Evolutionary conservation across 64 coral and sea anemone genomes (phyloP).

Genomic region (Porites lutea): DNA sequence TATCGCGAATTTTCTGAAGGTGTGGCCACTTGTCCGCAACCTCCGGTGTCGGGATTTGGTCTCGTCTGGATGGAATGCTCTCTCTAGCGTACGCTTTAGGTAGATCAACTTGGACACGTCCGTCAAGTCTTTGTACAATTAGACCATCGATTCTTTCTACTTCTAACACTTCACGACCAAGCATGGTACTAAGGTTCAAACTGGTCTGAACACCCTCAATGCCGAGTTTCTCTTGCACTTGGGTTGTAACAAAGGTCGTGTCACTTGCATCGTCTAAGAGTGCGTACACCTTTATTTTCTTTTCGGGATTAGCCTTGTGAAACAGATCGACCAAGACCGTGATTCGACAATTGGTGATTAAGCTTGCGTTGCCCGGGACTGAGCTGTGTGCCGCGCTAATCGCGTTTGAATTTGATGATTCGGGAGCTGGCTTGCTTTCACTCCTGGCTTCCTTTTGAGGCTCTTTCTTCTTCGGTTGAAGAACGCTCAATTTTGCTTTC

Average conservation of each 20-base stretch:
- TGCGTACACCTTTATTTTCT: too few species aligned
- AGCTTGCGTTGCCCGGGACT: too few species aligned
- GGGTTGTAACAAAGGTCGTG: too few species aligned
- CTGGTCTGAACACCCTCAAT: too few species aligned
- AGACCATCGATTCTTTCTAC: conserved; percentile 53
- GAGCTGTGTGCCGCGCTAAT: neutral
- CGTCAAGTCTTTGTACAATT: conserved; percentile 42
- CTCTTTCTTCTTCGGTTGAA: neutral
- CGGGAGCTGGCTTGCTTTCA: neutral
- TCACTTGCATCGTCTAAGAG: too few species aligned
- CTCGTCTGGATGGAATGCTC: conserved; percentile 55
- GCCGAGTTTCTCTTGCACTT: too few species aligned
- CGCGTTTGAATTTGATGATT: neutral
- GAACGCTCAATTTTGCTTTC: too few species aligned
- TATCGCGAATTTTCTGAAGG: neutral
- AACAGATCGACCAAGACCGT: too few species aligned
- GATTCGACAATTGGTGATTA: too few species aligned
- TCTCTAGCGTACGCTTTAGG: conserved; percentile 46
- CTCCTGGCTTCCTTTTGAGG: neutral
- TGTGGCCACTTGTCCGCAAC: neutral
- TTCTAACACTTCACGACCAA: too few species aligned
- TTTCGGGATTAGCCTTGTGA: too few species aligned
- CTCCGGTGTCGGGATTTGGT: conserved; percentile 39
- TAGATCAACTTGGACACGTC: conserved; percentile 22
- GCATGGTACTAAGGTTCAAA: too few species aligned